Conservation (phyloP, 2,797 vertebrate species). For the Etheostoma perlongum region DNA sequence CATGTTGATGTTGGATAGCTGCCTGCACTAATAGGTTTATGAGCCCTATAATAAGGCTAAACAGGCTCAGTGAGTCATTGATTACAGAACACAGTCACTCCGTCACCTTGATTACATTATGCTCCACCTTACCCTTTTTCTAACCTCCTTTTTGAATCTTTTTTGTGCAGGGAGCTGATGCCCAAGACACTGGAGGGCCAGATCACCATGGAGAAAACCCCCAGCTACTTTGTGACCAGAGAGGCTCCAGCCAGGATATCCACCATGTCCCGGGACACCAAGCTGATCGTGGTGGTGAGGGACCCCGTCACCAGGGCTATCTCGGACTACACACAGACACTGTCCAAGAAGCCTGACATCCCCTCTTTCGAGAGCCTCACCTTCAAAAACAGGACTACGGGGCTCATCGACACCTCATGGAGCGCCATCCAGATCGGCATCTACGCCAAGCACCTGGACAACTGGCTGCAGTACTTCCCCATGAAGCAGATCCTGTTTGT, state of each 20-base stretch:
- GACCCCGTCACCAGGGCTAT: conserved; percentile 94
- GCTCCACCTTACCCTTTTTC: conserved; percentile 46
- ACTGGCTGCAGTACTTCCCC: conserved; percentile 90
- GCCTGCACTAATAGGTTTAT: conserved; percentile 77
- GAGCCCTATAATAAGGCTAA: conserved; percentile 71
- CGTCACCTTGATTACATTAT: conserved; percentile 80
- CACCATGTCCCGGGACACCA: conserved; percentile 90
- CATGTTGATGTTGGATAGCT: conserved; percentile 71
- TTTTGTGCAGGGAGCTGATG: conserved; percentile 89
- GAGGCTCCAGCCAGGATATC: conserved; percentile 91
- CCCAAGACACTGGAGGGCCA: conserved; percentile 92
- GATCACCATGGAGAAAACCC: conserved; percentile 97
- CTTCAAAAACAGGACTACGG: conserved; percentile 89
- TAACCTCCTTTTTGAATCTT: conserved; percentile 48
- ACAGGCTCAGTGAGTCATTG: conserved; percentile 76
- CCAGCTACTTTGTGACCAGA: conserved; percentile 94
- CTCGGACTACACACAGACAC: conserved; percentile 93
- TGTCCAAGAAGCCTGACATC: conserved; percentile 89
- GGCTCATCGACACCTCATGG: conserved; percentile 89
- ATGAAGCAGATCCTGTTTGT: conserved; percentile 88
- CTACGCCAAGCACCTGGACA: conserved; percentile 91
- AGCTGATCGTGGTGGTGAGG: conserved; percentile 93
- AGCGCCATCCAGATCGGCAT: conserved; percentile 90
- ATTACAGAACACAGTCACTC: conserved; percentile 72
- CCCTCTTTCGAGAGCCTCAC: conserved; percentile 88